Conservation (phyloP, 2,113 vertebrate genomes). For the Grantiella picta region DNA sequence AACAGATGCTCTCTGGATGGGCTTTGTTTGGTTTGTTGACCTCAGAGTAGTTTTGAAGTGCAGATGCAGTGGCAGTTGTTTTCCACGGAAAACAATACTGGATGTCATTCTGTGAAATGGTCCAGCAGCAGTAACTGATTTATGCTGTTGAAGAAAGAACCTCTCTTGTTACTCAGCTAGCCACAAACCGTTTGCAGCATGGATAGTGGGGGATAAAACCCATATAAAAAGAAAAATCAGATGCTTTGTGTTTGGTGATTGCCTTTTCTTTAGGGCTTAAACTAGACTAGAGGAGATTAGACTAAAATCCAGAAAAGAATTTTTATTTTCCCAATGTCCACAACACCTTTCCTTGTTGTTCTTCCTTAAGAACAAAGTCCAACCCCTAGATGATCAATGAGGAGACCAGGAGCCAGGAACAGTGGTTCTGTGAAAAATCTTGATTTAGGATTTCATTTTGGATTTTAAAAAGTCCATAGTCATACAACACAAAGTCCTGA, state of each 20-base stretch:
- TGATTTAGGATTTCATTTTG: background rate
- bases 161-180: background rate
- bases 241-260: background rate
- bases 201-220: background rate
- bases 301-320: background rate
- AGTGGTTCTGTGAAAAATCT: background rate
- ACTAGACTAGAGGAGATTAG: background rate
- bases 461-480: background rate
- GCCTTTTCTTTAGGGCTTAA: background rate
- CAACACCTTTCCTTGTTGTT: background rate
- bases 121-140: background rate
- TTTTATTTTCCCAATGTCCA: background rate
- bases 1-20: background rate
- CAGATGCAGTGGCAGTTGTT: background rate
- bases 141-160: background rate
- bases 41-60: background rate
- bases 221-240: background rate
- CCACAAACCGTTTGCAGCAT: background rate
- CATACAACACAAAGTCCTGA: background rate
- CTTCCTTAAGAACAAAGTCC: background rate
- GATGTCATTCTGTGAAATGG: background rate
- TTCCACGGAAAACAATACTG: background rate
- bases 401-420: background rate
- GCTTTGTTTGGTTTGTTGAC: background rate
- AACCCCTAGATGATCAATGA: accelerated